Evolutionary conservation across 2,888 invertebrate species (phyloP), one percentile per base, ranked within the genome.

Genomic region (Theretra japonica): DNA sequence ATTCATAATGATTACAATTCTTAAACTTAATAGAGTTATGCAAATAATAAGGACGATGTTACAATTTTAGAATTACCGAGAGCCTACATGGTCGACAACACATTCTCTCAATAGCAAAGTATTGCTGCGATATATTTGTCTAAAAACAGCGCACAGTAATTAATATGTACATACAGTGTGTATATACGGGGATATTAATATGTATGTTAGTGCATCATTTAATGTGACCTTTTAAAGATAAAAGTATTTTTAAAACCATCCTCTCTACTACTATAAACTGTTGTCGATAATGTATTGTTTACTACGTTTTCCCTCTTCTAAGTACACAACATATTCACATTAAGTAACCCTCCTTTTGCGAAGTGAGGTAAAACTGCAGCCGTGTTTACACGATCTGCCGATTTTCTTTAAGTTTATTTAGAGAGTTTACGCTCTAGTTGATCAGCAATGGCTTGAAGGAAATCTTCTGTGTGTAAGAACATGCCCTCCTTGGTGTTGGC

Each of bases 391-490:
- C 23, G 62, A 23, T 5, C 48, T 48, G 21, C 23, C 15, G 15
- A 41, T 48, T 41, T 21, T 23, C 1, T 33, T 33, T 8, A 62
- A 65, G 53, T 80, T 85, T 88, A 90, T 81, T 90, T 88, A 2
- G 88, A 78, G 69, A 95, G 85, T 85, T 94, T 94, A 75, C 87
- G 91, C 73, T 96, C 96, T 8, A 97, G 94, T 83, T 96, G 96
- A 73, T 97, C 96, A 70, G 96, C 96, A 80, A 98, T 97, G 57
- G 98, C 98, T 74, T 96, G 96, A 72, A 98, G 93, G 94, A 98
- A 98, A 88, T 98, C 98, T 93, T 97, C 96, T 0, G 98, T 98
- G 88, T 97, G 95, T 77, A 98, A 94, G 88, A 95, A 98, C 96
- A 97, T 97, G 73, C 96, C 96, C 72, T 97, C 97, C 87, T 97